phyloP scores from a whole-genome alignment of 2,888 invertebrate species.

The Aradus depressus region DNA sequence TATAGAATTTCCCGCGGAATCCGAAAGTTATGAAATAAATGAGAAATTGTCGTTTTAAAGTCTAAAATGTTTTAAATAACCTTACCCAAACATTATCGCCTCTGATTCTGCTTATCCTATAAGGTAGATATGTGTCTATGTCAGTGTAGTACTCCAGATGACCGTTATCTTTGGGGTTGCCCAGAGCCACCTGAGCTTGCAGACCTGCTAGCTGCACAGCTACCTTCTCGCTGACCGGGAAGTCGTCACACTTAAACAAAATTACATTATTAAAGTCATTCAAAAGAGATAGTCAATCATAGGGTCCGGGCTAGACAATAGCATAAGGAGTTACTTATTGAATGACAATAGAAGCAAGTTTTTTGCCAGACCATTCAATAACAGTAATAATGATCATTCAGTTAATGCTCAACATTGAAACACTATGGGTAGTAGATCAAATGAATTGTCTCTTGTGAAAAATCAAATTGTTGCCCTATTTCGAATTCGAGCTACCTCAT shows the following conservation, averaged over 20 bases:
- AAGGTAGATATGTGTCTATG: conserved; percentile 82
- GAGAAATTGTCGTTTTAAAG: not conserved
- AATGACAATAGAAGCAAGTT: no score
- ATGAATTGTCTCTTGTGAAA: no score
- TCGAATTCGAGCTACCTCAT: no score
- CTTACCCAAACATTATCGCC: conserved; percentile 73
- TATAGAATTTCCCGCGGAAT: not conserved
- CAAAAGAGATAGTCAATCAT: no score
- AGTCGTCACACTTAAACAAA: conserved; percentile 68
- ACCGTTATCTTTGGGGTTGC: conserved; percentile 66
- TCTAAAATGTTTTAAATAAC: conserved; percentile 20
- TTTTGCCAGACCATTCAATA: no score
- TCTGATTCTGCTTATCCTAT: conserved; percentile 62
- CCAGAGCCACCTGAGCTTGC: conserved; percentile 88
- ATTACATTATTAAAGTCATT: conserved; percentile 9
- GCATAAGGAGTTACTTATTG: no score
- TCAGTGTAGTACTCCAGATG: conserved; percentile 79
- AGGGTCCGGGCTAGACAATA: no score
- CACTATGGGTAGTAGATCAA: no score
- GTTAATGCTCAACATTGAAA: no score
- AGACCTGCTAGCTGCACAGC: conserved; percentile 86
- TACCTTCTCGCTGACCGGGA: conserved; percentile 88
- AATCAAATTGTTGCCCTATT: no score
- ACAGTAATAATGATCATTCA: no score
- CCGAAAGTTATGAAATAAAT: not conserved